Evolutionary conservation across 2,113 vertebrate genomes (phyloP).

Genomic region (Glareola pratincola): DNA sequence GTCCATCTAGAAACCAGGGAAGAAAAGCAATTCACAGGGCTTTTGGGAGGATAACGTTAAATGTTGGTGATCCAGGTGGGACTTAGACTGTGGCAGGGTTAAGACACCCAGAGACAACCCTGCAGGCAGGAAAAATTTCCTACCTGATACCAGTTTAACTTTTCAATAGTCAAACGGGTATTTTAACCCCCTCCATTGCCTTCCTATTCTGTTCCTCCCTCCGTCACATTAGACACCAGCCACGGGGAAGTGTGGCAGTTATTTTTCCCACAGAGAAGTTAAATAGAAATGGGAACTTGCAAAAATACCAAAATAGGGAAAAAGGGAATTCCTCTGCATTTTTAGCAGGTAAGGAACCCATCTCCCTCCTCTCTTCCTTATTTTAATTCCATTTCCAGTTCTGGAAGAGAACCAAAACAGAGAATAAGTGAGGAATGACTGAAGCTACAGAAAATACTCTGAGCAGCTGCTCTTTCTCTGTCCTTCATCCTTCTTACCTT

Average conservation of each 20-base stretch:
- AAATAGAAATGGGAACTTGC: neutral
- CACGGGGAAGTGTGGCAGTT: neutral
- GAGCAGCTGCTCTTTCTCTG: neutral
- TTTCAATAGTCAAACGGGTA: neutral
- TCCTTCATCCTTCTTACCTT: neutral
- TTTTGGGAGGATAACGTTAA: neutral
- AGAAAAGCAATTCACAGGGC: neutral
- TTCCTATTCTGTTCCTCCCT: neutral
- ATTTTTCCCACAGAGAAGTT: neutral
- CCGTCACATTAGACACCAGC: rapidly evolving
- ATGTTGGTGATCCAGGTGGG: neutral
- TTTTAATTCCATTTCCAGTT: neutral
- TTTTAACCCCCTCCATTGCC: neutral
- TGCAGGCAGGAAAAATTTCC: neutral
- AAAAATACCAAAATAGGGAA: neutral
- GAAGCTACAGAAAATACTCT: neutral
- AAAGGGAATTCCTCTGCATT: neutral
- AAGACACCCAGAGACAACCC: neutral
- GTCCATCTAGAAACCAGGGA: neutral
- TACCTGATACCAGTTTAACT: neutral
- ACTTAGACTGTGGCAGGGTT: neutral
- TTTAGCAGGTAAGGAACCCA: neutral
- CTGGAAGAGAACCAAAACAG: neutral
- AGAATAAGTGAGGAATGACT: neutral
- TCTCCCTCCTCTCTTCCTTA: neutral